phyloP scores from a whole-genome alignment of 2,797 vertebrate species.

The Orestias chungarensis region DNA sequence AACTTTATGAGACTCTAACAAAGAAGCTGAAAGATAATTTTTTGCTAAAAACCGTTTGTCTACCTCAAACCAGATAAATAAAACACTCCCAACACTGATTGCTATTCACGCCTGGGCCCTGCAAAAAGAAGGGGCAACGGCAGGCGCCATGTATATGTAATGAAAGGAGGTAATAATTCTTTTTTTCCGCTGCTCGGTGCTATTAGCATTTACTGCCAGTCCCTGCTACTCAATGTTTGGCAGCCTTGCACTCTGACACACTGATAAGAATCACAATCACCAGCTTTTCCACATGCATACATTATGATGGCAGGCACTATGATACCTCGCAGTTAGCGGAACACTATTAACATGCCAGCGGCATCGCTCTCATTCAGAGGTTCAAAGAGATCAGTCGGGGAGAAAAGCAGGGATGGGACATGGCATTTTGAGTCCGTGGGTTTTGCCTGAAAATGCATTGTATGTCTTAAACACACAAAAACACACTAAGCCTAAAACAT shows the following conservation, averaged over 20 bases:
- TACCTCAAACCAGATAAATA: constrained; percentile 69
- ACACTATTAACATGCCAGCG: constrained; percentile 73
- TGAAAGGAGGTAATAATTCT: constrained; percentile 81
- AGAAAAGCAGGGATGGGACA: constrained; percentile 47
- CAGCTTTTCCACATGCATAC: constrained; percentile 72
- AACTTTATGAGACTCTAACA: constrained; percentile 27
- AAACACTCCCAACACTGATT: constrained; percentile 56
- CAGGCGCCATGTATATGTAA: constrained; percentile 73
- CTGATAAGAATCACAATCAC: constrained; percentile 83
- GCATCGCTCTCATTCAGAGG: constrained; percentile 63
- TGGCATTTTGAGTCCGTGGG: constrained; percentile 53
- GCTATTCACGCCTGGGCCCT: constrained; percentile 40
- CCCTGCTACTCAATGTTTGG: constrained; percentile 74
- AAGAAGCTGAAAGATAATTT: constrained; percentile 31
- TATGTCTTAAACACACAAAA: constrained; percentile 40
- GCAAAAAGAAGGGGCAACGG: constrained; percentile 52
- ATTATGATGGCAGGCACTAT: constrained; percentile 71
- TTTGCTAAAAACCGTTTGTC: constrained; percentile 50
- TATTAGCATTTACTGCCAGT: constrained; percentile 81
- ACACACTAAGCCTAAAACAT: constrained; percentile 4
- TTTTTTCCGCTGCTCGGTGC: constrained; percentile 71
- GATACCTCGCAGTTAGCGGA: constrained; percentile 67
- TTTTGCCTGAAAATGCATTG: constrained; percentile 55
- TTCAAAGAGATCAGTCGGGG: constrained; percentile 61
- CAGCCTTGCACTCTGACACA: constrained; percentile 66